phyloP scores from a whole-genome alignment of 2,888 invertebrate genomes.

The Melanostoma mellinum region DNA sequence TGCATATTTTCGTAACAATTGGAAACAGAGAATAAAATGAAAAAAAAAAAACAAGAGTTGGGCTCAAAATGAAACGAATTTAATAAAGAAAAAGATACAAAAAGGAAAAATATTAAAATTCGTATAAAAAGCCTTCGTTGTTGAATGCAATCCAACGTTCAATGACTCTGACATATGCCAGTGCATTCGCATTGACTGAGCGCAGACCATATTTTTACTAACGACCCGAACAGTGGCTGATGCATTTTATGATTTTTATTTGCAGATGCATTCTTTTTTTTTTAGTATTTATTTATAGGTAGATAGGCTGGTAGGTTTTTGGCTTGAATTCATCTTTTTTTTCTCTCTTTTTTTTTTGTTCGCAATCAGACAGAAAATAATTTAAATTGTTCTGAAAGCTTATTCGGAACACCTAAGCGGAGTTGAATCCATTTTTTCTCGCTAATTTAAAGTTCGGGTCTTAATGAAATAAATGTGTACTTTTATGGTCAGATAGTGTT shows the following conservation, averaged over 20 bases:
- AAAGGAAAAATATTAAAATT: constrained; percentile 50
- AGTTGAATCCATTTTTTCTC: constrained; percentile 19
- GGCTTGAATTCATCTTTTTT: not conserved
- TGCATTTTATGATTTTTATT: constrained; percentile 59
- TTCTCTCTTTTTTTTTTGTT: constrained; percentile 24
- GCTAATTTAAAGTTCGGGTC: constrained; percentile 8
- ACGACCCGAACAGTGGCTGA: constrained; percentile 35
- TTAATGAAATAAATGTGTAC: not conserved
- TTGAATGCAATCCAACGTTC: constrained; percentile 65
- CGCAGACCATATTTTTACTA: constrained; percentile 35
- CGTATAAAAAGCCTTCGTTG: constrained; percentile 40
- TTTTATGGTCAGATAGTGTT: not conserved
- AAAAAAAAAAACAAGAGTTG: constrained; percentile 1
- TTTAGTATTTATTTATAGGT: constrained; percentile 13
- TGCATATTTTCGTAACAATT: constrained; percentile 59
- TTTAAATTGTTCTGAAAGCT: constrained; percentile 62
- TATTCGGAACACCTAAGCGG: constrained; percentile 45
- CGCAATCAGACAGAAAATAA: constrained; percentile 68
- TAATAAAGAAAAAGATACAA: constrained; percentile 52
- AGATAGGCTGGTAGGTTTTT: not conserved
- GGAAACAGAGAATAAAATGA: constrained; percentile 32
- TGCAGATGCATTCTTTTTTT: constrained; percentile 25
- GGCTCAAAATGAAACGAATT: constrained; percentile 56
- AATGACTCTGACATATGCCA: constrained; percentile 57
- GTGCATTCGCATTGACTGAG: constrained; percentile 23